These are phyloP conservation scores for Campoletis sonorensis DNA, from an alignment of 1,140 invertebrate genomes.

Conservation along the genomic window DNA sequence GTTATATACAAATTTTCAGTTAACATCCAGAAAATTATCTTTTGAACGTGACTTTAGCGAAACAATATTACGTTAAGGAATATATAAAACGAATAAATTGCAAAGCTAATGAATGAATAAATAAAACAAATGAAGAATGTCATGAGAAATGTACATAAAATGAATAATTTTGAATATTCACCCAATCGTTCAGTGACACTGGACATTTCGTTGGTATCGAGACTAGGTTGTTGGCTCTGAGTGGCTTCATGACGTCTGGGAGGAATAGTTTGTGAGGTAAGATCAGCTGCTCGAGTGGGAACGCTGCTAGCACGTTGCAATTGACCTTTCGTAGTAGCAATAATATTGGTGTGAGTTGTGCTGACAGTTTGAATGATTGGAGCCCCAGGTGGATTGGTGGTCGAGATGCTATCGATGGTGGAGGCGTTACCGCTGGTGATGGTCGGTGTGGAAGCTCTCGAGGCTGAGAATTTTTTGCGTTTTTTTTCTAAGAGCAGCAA, in stretches of 20 bases:
- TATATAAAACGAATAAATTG: too few relatives aligned
- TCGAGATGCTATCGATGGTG: slow-evolving; percentile 61
- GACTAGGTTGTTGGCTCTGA: slow-evolving; percentile 76
- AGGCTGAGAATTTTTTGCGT: slow-evolving; percentile 87
- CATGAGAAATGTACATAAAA: not conserved
- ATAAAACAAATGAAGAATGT: too few relatives aligned
- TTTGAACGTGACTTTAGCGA: too few relatives aligned
- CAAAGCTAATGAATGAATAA: too few relatives aligned
- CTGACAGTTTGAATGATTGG: slow-evolving; percentile 49
- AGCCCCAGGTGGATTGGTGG: slow-evolving; percentile 56
- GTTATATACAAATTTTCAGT: too few relatives aligned
- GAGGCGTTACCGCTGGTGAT: slow-evolving; percentile 73
- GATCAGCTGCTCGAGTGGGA: slow-evolving; percentile 77
- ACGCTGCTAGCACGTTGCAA: slow-evolving; percentile 81
- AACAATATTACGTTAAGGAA: too few relatives aligned
- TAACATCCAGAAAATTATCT: too few relatives aligned
- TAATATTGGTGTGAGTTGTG: slow-evolving; percentile 52
- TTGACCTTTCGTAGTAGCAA: slow-evolving; percentile 66
- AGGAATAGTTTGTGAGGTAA: slow-evolving; percentile 63
- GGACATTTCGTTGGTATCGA: slow-evolving; percentile 72
- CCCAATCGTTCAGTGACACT: slow-evolving; percentile 66
- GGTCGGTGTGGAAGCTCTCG: slow-evolving; percentile 81
- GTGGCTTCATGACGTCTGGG: slow-evolving; percentile 74
- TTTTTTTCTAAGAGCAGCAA: slow-evolving; percentile 85
- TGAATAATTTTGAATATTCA: slow-evolving; percentile 39